Conservation (phyloP, 2,888 invertebrate genomes). For the Branchellion lobata region DNA sequence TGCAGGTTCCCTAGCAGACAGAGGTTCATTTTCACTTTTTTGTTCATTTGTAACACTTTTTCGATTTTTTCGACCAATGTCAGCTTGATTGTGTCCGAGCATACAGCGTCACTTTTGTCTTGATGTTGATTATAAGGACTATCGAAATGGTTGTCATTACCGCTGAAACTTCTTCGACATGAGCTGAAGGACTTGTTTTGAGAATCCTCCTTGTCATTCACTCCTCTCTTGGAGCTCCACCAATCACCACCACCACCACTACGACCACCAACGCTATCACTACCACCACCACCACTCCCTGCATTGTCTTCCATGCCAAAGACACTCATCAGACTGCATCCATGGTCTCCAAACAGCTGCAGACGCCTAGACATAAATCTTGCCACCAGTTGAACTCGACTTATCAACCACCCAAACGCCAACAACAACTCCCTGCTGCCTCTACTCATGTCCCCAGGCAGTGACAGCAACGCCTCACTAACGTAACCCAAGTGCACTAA, state of each 20-base stretch:
- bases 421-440: constrained; percentile 59
- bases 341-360: constrained; percentile 49
- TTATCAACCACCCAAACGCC: constrained; percentile 59
- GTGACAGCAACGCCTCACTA: constrained; percentile 54
- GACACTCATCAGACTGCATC: constrained; percentile 36
- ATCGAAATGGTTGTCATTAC: background rate
- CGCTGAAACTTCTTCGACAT: no score
- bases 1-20: constrained; percentile 56
- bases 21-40: constrained; percentile 57
- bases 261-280: no score
- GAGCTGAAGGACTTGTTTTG: no score
- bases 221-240: background rate
- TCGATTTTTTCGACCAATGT: constrained; percentile 51
- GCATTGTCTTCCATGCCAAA: background rate
- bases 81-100: background rate
- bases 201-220: background rate
- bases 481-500: constrained; percentile 57
- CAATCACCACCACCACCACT: background rate
- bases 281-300: no score
- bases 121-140: background rate
- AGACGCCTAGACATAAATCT: constrained; percentile 55
- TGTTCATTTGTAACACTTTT: constrained; percentile 57
- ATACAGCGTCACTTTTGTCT: background rate
- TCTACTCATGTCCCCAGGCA: constrained; percentile 55
- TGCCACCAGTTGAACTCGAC: constrained; percentile 56